Percentiles rank a stretch among this genome's conserved stretches.
Conservation (phyloP, 2,797 vertebrate species). For the Rhyacichthys aspro region DNA sequence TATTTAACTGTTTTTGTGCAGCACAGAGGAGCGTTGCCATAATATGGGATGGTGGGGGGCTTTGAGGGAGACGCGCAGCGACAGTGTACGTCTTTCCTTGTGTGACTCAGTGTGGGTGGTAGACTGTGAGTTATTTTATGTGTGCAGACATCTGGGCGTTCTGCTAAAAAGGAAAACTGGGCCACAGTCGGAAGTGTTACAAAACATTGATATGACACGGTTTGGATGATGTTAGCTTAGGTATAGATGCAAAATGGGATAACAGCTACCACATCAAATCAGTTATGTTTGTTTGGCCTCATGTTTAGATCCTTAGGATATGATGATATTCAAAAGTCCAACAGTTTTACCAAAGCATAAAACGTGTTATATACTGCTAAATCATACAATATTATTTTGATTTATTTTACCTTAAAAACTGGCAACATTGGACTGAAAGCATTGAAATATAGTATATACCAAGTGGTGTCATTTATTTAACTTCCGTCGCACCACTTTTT, state of each 20-base stretch:
- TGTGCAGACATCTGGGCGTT: slow-evolving; percentile 16
- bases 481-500: too few species aligned
- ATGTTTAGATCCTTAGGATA: slow-evolving; percentile 4
- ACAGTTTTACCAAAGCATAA: slow-evolving; percentile 3
- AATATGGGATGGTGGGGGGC: neutral
- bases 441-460: too few species aligned
- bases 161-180: slow-evolving; percentile 2
- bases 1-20: neutral
- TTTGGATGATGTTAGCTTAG: neutral
- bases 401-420: neutral
- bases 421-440: slow-evolving; percentile 4
- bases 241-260: neutral
- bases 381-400: slow-evolving; percentile 1
- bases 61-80: slow-evolving; percentile 12
- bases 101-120: slow-evolving; percentile 20
- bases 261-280: too few species aligned
- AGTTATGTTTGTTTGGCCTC: neutral
- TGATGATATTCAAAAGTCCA: slow-evolving; percentile 2
- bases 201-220: neutral
- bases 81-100: slow-evolving; percentile 5
- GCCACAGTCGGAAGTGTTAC: neutral
- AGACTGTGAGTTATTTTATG: slow-evolving; percentile 19
- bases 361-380: neutral
- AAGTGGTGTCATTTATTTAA: too few species aligned
- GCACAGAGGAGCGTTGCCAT: neutral